Percentiles rank a stretch among this genome's conserved stretches.
Evolutionary conservation across 2,113 vertebrate genomes (phyloP).

Genomic region (Peromyscus maniculatus): DNA sequence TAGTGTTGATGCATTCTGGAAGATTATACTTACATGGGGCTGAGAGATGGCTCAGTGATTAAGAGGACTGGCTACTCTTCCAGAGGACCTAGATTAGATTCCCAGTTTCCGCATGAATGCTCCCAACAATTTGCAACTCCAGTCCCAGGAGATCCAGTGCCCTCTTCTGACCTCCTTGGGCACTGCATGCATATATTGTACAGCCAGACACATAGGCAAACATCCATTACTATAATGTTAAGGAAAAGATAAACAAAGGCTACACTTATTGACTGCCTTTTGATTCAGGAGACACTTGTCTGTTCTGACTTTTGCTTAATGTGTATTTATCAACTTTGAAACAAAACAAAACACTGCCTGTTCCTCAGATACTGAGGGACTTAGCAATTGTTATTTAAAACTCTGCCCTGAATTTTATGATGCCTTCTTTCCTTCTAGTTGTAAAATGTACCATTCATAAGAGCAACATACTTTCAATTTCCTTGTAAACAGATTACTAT

Average conservation of each 20-base stretch:
- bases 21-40: neutral
- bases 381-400: neutral
- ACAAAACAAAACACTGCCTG: neutral
- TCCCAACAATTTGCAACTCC: neutral
- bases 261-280: neutral
- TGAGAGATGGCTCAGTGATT: neutral
- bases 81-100: neutral
- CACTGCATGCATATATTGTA: neutral
- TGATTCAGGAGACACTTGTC: neutral
- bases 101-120: neutral
- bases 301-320: neutral
- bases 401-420: neutral
- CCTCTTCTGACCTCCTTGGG: neutral
- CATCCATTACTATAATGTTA: neutral
- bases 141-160: neutral
- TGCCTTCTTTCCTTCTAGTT: neutral
- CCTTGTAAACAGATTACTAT: neutral
- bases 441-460: neutral
- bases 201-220: neutral
- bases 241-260: neutral
- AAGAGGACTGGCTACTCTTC: neutral
- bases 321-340: constrained; percentile 2
- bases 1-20: neutral
- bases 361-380: neutral
- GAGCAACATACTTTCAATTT: neutral